phyloP scores from a whole-genome alignment of 2,888 invertebrate species.

The Morpho deidamia region DNA sequence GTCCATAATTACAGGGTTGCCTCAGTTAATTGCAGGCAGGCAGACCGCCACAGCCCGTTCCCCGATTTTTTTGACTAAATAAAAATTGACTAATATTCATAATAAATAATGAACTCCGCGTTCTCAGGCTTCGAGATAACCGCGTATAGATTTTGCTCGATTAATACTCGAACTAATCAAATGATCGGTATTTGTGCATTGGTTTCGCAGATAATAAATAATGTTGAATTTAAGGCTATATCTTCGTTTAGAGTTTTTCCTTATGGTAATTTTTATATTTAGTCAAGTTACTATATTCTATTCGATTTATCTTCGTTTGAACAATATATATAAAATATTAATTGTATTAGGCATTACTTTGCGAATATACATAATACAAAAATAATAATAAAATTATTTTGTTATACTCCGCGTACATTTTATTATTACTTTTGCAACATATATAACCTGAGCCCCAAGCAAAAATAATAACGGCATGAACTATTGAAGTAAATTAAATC shows the following conservation, averaged over 20 bases:
- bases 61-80: slow-evolving; percentile 74
- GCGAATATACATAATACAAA: too few relatives aligned
- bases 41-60: slow-evolving; percentile 54
- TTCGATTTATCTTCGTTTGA: too few relatives aligned
- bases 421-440: too few relatives aligned
- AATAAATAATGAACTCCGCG: slow-evolving; percentile 76
- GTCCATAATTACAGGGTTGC: slow-evolving; percentile 91
- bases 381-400: too few relatives aligned
- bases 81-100: slow-evolving; percentile 79
- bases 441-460: too few relatives aligned
- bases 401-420: too few relatives aligned
- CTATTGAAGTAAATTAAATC: too few relatives aligned
- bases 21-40: slow-evolving; percentile 87
- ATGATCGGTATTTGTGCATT: slow-evolving; percentile 23
- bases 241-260: background rate
- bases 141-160: slow-evolving; percentile 64
- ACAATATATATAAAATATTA: too few relatives aligned
- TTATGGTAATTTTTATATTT: too few relatives aligned
- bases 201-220: slow-evolving; percentile 21
- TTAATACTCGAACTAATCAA: slow-evolving; percentile 54
- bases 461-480: too few relatives aligned
- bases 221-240: background rate
- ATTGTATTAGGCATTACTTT: too few relatives aligned
- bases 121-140: slow-evolving; percentile 63
- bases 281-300: too few relatives aligned